Conservation (phyloP, 2,113 vertebrate genomes). For the Corvus cornix region DNA sequence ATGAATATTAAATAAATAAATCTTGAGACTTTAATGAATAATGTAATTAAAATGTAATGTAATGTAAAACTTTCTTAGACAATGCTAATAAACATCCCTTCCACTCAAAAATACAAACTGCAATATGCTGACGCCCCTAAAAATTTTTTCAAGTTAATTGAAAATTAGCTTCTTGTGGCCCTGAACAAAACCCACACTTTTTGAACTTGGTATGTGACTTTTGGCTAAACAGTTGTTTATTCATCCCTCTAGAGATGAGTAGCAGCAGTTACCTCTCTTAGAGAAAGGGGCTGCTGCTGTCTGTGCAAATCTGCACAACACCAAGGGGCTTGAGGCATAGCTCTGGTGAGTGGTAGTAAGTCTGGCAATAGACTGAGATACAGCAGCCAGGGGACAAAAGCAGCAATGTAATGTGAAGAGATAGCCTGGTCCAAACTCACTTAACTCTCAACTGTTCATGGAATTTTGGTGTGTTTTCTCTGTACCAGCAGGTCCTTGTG, state of each 20-base stretch:
- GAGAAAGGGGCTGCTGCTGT: not conserved
- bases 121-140: not conserved
- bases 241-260: not conserved
- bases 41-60: not conserved
- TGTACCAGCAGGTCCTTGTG: not conserved
- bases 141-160: not conserved
- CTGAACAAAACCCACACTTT: not conserved
- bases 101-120: not conserved
- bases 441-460: not conserved
- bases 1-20: not conserved
- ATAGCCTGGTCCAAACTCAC: not conserved
- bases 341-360: not conserved
- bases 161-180: not conserved
- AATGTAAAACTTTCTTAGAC: not conserved
- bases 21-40: not conserved
- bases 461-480: not conserved
- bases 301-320: accelerated
- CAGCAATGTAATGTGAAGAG: not conserved
- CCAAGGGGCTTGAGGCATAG: not conserved
- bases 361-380: not conserved
- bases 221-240: not conserved
- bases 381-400: not conserved
- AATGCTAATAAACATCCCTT: not conserved
- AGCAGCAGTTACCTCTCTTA: not conserved
- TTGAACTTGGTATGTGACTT: not conserved